Evolutionary conservation across 2,113 vertebrate species (phyloP).

Genomic region (Siniperca knerii): DNA sequence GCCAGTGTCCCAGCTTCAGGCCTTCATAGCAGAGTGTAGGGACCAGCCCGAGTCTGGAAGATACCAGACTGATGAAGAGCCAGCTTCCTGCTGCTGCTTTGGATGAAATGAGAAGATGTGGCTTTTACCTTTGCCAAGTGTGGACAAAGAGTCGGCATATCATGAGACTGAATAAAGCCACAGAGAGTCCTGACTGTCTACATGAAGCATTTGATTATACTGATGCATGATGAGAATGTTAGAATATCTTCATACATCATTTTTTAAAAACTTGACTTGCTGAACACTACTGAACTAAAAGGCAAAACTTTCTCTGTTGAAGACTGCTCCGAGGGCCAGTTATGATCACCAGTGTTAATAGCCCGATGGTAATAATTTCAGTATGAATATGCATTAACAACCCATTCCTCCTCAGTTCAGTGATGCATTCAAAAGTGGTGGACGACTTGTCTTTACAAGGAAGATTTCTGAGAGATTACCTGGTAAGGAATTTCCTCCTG

Average conservation of each 20-base stretch:
- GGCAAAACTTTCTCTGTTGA: neutral
- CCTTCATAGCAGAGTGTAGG: constrained; percentile 90
- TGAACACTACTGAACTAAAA: neutral
- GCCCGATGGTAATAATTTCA: neutral
- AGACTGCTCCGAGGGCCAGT: neutral
- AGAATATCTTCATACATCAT: neutral
- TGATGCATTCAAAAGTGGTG: neutral
- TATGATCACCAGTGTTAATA: neutral
- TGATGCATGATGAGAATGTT: neutral
- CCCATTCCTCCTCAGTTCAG: neutral
- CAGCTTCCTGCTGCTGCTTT: constrained; percentile 69
- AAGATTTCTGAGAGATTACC: neutral
- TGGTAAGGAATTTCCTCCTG: neutral
- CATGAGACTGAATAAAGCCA: neutral
- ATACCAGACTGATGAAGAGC: constrained; percentile 85
- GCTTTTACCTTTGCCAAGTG: neutral
- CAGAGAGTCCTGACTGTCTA: neutral
- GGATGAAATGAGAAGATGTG: constrained; percentile 38
- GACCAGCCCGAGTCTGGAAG: constrained; percentile 89
- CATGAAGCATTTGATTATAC: neutral
- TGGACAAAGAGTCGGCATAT: neutral
- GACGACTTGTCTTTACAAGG: neutral
- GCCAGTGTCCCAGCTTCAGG: constrained; percentile 87
- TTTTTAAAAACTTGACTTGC: constrained; percentile 6
- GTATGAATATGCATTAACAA: neutral